phyloP scores from a whole-genome alignment of 1,140 invertebrate genomes.

The Trichonephila clavata region DNA sequence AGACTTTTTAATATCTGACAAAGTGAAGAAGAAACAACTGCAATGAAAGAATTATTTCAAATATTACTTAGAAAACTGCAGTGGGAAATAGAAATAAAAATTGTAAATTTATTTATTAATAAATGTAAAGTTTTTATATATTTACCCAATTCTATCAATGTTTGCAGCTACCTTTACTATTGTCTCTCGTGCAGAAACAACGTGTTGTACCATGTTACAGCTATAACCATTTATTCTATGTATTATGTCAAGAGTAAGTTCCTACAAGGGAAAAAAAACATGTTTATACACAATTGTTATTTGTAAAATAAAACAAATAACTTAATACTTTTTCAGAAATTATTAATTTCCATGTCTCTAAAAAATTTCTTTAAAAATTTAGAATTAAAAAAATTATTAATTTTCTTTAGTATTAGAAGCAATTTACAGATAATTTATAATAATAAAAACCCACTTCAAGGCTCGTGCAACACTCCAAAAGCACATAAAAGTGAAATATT shows the following conservation, averaged over 20 bases:
- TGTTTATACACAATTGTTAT: not conserved
- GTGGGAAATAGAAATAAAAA: too few relatives aligned
- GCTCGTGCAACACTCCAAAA: too few relatives aligned
- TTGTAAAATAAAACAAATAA: too few relatives aligned
- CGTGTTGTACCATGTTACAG: constrained; percentile 84
- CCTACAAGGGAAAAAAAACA: constrained; percentile 80
- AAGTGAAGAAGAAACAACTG: not conserved
- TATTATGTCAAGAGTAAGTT: constrained; percentile 89
- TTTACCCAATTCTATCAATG: constrained; percentile 70
- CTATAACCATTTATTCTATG: constrained; percentile 92
- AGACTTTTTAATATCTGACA: not conserved
- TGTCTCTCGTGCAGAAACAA: constrained; percentile 75
- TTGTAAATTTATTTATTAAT: not conserved
- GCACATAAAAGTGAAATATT: too few relatives aligned
- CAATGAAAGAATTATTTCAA: not conserved
- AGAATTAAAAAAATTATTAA: too few relatives aligned
- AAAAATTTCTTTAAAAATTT: too few relatives aligned
- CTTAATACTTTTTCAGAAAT: too few relatives aligned
- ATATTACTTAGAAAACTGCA: not conserved
- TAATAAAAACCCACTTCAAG: too few relatives aligned
- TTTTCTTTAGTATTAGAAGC: too few relatives aligned
- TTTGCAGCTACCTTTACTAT: constrained; percentile 32
- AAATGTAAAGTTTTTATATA: not conserved
- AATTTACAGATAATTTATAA: too few relatives aligned
- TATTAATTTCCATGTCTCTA: too few relatives aligned